Evolutionary conservation across 2,888 invertebrate genomes (phyloP).

Genomic region (Dorcus hopei): DNA sequence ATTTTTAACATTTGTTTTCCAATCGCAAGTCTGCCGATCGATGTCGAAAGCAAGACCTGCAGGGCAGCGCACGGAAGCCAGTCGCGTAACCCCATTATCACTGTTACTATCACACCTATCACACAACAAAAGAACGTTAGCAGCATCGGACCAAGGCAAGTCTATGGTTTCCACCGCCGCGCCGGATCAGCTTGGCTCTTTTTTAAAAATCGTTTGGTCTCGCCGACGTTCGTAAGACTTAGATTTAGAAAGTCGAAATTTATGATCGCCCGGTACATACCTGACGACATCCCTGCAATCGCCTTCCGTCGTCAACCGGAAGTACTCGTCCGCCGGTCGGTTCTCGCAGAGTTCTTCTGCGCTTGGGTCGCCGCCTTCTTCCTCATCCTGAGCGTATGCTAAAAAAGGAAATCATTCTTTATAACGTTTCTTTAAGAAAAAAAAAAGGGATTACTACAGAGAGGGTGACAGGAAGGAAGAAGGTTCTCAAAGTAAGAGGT

Average conservation of each 20-base stretch:
- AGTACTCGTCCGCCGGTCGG: constrained; percentile 88
- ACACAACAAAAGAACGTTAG: constrained; percentile 26
- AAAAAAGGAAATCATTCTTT: constrained; percentile 26
- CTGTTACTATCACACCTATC: constrained; percentile 89
- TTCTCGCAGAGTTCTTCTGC: constrained; percentile 84
- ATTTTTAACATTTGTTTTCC: constrained; percentile 95
- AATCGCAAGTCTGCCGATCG: constrained; percentile 92
- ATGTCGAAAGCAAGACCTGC: constrained; percentile 91
- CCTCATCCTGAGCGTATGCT: constrained; percentile 67
- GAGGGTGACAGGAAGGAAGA: background rate
- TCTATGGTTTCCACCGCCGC: background rate
- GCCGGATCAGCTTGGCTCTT: background rate
- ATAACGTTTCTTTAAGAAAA: background rate
- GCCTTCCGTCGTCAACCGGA: constrained; percentile 76
- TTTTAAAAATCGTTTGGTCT: background rate
- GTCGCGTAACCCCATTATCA: constrained; percentile 80
- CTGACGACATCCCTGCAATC: constrained; percentile 94
- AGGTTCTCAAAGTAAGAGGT: too few species aligned
- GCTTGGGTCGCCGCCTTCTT: constrained; percentile 56
- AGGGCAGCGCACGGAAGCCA: constrained; percentile 87
- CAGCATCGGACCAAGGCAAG: too few species aligned
- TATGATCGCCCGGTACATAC: constrained; percentile 51
- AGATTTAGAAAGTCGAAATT: background rate
- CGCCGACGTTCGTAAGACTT: background rate
- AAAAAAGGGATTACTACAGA: background rate